Base-by-base conservation (phyloP, 1,140 invertebrate species). In the Spodoptera litura region DNA sequence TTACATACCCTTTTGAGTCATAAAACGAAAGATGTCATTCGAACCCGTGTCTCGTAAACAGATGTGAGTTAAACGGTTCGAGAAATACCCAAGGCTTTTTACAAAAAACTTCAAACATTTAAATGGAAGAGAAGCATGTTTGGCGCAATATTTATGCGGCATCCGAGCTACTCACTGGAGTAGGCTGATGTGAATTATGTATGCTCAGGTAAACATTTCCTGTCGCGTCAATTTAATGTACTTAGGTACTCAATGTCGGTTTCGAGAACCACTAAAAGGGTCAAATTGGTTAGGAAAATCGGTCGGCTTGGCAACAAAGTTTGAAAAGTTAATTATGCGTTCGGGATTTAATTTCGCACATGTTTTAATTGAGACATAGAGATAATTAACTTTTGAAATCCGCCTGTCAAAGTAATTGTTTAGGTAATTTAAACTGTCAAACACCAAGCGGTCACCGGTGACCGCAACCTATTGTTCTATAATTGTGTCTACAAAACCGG, bases 141-240 rank as follows among this genome's bases (percentile, higher is more conserved):
- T 52, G 49, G 27, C 13, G 25, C 49, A 68, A n/a, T 25, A 52
- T 6, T 27, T 11, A 25, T 12, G 27, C n/a, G 38, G 38, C 61
- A 15, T n/a, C 59, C 38, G 38, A 6, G 5, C 13, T 52, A 68
- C n/a, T 74, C 82, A 85, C 25, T 56, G 70, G 66, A 83, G 80
- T 85, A 82, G 51, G 68, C 82, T 83, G 83, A 87, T 80, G 61
- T 84, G 80, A 82, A 85, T 87, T 85, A 85, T 87, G 72, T 82
- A 81, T 79, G 79, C 80, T 64, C 77, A 66, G 70, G 59, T 82
- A 75, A 64, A 53, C 72, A 51, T 11, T 61, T 4, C 8, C 53
- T 51, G n/a, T 72, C 59, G 20, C 76, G 53, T 64, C 72, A 44
- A 53, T 59, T 52, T 44, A 44, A 44, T 44, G 38, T 44, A 44